Conservation (phyloP, 2,797 vertebrate species). For the Cossypha polioptera region DNA sequence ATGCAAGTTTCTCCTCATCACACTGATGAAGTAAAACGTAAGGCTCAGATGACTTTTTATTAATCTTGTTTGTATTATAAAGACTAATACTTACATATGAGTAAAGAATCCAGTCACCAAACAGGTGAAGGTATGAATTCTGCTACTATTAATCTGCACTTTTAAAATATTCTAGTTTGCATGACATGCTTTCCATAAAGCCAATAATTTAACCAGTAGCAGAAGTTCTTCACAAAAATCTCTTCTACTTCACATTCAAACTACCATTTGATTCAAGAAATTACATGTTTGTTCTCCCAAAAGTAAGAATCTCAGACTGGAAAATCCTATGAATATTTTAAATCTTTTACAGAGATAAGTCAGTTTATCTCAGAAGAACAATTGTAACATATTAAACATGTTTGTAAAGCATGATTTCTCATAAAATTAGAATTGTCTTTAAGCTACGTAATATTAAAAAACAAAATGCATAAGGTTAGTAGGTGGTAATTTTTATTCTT, state of each 20-base stretch:
- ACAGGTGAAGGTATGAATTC: background rate
- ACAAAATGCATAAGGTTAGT: background rate
- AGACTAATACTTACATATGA: background rate
- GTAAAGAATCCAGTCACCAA: background rate
- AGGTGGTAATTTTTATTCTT: background rate
- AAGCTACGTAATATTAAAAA: background rate
- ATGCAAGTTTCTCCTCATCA: background rate
- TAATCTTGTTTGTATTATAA: background rate
- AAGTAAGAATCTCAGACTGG: background rate
- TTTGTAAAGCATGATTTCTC: background rate
- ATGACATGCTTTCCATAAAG: background rate
- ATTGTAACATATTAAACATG: background rate
- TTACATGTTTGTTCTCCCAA: background rate
- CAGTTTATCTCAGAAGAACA: background rate
- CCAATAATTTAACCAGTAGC: background rate
- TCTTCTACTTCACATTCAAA: background rate
- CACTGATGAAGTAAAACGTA: background rate
- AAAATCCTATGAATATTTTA: constrained; percentile 7
- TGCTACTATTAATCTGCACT: background rate
- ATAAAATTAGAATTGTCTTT: background rate
- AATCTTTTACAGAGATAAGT: background rate
- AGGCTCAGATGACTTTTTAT: background rate
- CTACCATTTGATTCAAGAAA: background rate
- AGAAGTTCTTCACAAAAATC: background rate
- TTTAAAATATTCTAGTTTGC: background rate